Base-by-base conservation (phyloP, 2,113 vertebrate genomes). In the Clarias batrachus region DNA sequence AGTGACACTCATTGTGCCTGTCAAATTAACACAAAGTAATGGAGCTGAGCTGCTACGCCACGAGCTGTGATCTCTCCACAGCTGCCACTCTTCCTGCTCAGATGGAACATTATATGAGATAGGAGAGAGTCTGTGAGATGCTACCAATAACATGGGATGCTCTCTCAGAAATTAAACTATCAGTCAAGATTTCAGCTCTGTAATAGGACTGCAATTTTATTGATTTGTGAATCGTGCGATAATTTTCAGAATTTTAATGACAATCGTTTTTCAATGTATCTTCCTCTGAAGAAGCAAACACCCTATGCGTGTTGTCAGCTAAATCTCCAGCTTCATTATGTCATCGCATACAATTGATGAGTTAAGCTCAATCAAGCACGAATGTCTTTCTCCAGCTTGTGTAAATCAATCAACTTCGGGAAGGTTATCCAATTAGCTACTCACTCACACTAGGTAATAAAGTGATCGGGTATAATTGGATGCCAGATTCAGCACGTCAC, bases 11-110 rank as follows among this genome's bases (percentile, higher is more conserved):
- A 90, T 93, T 92, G 91, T 92, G 90, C 91, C 89, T 95, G 94
- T 95, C 94, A 94, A 93, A 95, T 94, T 94, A 95, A 93, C 91
- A 86, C 90, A 87, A 91, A 73, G 89, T 92, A 93, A 90, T 91
- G 92, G 92, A 87, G 87, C 91, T 94, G 92, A 87, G 87, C 91
- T 95, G 89, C 91, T 84, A 86, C 1, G 13, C 63, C 62, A 80
- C 74, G 76, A 79, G 76, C 81, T 78, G 81, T 27, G 21, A 56
- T 82, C 66, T 83, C 70, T 41, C 59, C 60, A 83, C 41, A 82
- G 81, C 30, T 83, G 81, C 23, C 60, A 57, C 33, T 82, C 52
- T 65, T 82, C 59, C 85, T 54, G 81, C 60, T 68, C 48, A 76
- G 33, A 81, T 59, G 66, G 78, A 81, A 52, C n/a, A 56, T 79